These are phyloP conservation scores for Tringa solitaria DNA, from an alignment of 2,113 vertebrate genomes.

Conservation along the genomic window DNA sequence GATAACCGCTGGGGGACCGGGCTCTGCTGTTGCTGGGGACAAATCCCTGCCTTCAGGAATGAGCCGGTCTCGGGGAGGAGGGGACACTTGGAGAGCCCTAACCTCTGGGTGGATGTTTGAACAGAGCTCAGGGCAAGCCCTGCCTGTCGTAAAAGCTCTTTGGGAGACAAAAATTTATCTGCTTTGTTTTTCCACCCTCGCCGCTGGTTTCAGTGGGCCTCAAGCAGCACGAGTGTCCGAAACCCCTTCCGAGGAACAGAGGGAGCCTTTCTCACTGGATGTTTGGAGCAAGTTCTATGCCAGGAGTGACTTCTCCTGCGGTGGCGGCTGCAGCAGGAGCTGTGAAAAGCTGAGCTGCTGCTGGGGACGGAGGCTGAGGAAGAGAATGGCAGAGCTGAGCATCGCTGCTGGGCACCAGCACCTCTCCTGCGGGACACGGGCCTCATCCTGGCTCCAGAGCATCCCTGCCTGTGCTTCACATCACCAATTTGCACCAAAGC, in stretches of 20 bases:
- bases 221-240: neutral
- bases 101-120: conserved; percentile 14
- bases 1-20: neutral
- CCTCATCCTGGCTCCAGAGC: neutral
- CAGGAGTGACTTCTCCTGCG: neutral
- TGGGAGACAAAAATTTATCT: neutral
- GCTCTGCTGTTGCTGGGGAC: conserved; percentile 26
- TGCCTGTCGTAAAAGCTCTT: neutral
- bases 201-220: neutral
- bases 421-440: neutral
- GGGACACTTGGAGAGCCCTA: neutral
- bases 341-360: neutral
- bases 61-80: neutral
- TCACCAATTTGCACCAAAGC: neutral
- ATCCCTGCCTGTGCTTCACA: neutral
- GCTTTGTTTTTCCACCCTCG: neutral
- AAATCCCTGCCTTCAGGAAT: neutral
- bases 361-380: neutral
- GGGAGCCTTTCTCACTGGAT: neutral
- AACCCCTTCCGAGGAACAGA: neutral
- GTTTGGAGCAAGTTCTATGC: neutral
- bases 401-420: neutral
- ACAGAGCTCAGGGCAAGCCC: conserved; percentile 24
- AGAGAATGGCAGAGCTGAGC: neutral
- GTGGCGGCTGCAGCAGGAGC: neutral